Base-by-base conservation (phyloP, 2,797 vertebrate species). In the Notamacropus eugenii region DNA sequence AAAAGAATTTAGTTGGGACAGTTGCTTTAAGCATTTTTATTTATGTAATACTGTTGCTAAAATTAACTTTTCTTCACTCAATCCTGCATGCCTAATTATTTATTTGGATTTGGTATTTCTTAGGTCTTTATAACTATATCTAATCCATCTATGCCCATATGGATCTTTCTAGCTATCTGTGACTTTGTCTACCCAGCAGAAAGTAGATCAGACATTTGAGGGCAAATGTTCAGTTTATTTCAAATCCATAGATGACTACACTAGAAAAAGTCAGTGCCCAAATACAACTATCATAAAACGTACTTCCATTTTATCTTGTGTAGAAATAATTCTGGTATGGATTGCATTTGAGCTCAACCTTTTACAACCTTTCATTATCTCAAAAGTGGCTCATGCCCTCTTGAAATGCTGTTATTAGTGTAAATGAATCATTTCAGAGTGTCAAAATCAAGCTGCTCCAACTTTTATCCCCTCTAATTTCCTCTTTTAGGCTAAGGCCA, bases 1-100 rank as follows among this genome's bases (percentile, higher is more conserved):
- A 94, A 95, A 95, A 94, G 54, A 90, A 95, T 90, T 54, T 92
- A n/a, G 74, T 62, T 90, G 74, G 40, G 34, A 56, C 58, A 92
- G 9, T 31, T 82, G 19, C 11, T 95, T 96, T 96, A 40, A 94
- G 91, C 67, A 57, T 10, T 9, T 52, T 29, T 28, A 16, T 82
- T 57, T 94, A n/a, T 24, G 95, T 59, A 93, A 54, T 29, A 34
- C 24, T 31, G 5, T 50, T 46, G 58, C 40, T 29, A 50, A 59
- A 50, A 82, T 27, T 91, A 55, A 74, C 29, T 2, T 1, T 93
- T 94, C 24, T 96, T 92, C 92, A 55, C n/a, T 87, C 34, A 93
- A 74, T 93, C 91, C 56, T 29, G 54, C 4, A 91, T 19, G 19
- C 29, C 94, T 58, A 50, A 19, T 94, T 87, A 74, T 87, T 95